phyloP scores from a whole-genome alignment of 1,140 invertebrate genomes.

The Papilio polytes region DNA sequence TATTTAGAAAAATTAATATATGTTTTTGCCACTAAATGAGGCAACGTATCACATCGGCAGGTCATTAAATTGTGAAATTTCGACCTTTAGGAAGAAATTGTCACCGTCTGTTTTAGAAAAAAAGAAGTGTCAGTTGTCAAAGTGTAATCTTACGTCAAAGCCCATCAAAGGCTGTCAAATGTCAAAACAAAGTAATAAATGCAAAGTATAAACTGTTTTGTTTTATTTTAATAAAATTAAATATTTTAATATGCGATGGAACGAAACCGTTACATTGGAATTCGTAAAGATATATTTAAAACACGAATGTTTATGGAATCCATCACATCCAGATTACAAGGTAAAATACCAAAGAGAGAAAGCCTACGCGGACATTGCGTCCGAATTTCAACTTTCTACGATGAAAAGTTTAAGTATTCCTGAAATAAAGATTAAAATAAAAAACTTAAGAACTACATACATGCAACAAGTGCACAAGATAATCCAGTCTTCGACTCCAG shows the following conservation, averaged over 20 bases:
- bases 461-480: conserved; percentile 82
- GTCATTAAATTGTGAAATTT: too few relatives aligned
- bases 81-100: too few relatives aligned
- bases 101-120: too few relatives aligned
- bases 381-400: conserved; percentile 70
- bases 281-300: conserved; percentile 82
- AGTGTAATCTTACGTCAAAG: not conserved
- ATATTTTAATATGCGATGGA: conserved; percentile 70
- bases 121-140: too few relatives aligned
- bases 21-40: too few relatives aligned
- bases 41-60: too few relatives aligned
- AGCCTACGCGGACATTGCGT: conserved; percentile 68
- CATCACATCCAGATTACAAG: conserved; percentile 74
- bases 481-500: conserved; percentile 72
- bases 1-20: too few relatives aligned
- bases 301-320: conserved; percentile 81
- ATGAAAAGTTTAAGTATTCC: conserved; percentile 62
- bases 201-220: not conserved
- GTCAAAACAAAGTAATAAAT: not conserved
- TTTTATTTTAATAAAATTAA: not conserved
- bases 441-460: conserved; percentile 80
- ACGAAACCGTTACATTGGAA: conserved; percentile 73
- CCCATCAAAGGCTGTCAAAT: not conserved
- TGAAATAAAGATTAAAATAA: conserved; percentile 82
- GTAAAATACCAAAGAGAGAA: conserved; percentile 69